Percentiles rank a stretch among this genome's conserved stretches.
Evolutionary conservation across 1,140 invertebrate species (phyloP).

Genomic region (Nebria ingens): DNA sequence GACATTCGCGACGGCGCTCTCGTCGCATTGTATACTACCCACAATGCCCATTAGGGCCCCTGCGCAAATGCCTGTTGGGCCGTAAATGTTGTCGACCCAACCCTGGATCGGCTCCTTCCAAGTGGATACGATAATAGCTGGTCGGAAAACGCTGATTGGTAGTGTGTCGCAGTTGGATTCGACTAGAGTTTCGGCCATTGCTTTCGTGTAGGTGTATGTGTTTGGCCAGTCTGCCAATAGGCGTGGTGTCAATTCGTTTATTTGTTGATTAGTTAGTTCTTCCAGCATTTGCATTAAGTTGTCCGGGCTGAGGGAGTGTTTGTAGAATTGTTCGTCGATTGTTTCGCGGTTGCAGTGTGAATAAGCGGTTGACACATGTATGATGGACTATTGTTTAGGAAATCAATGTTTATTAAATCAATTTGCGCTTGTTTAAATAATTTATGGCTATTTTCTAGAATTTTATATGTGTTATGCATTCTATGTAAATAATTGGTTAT

Average conservation of each 20-base stretch:
- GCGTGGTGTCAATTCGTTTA: conserved; percentile 52
- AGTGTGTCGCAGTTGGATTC: conserved; percentile 37
- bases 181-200: conserved; percentile 46
- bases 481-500: background rate
- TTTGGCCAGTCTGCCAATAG: conserved; percentile 47
- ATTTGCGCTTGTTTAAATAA: too few relatives aligned
- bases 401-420: too few relatives aligned
- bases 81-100: conserved; percentile 73
- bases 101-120: conserved; percentile 44
- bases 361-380: conserved; percentile 56
- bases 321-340: conserved; percentile 48
- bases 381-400: conserved; percentile 43
- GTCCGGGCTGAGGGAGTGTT: conserved; percentile 39
- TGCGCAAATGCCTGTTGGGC: conserved; percentile 50
- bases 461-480: too few relatives aligned
- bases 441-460: too few relatives aligned
- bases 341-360: conserved; percentile 42
- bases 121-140: conserved; percentile 54
- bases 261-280: conserved; percentile 50
- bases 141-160: conserved; percentile 59
- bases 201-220: conserved; percentile 55
- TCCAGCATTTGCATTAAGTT: conserved; percentile 55
- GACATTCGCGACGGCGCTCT: conserved; percentile 47
- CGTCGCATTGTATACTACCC: conserved; percentile 43
- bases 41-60: conserved; percentile 53